Base-by-base conservation (phyloP, 2,113 vertebrate genomes). In the Pogonocichla stellata region DNA sequence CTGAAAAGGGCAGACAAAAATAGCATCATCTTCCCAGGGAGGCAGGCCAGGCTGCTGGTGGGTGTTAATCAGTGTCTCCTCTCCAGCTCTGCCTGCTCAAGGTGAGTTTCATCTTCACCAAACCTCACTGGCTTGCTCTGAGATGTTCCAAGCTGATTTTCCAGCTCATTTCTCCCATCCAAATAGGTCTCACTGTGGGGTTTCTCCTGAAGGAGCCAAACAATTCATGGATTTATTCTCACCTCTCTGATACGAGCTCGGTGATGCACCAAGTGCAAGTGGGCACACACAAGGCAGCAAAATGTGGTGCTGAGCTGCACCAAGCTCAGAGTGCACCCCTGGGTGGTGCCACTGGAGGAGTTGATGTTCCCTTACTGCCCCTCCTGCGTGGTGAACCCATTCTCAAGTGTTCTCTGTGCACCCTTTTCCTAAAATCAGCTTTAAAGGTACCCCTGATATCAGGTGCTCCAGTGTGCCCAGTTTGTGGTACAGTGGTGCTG, bases 1-100 rank as follows among this genome's bases (percentile, higher is more conserved):
- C 62, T 18, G 53, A 83, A 96, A 74, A 92, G 60, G 77, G 36
- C 56, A 60, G 88, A 80, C 42, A 77, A 58, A 90, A 93, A 67
- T 80, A 93, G 64, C 69, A 61, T 43, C 42, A 51, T 48, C 56
- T 80, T 92, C 86, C 20, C 81, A 58, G 71, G 51, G 69, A 92
- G 72, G 10, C 36, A 88, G 64, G 51, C 80, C 71, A 42, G 90
- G 85, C 81, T 85, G 62, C 86, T 86, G 88, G 47, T 38, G 80
- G 64, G 17, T 88, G 82, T 88, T 60, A 36, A 92, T 69, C 58
- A 67, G 54, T 10, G 33, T 70, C 61, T 95, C 42, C 29, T 86
- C 47, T 85, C 75, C 47, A 62, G 64, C 1, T 1, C 51, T 48
- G 77, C 70, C 50, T 86, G 29, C 34, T 19, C 9, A 10, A 92